A percentile compares a stretch with the other conserved stretches of the same genome.
Conservation (phyloP, 2,113 vertebrate species). For the Peromyscus polionotus region DNA sequence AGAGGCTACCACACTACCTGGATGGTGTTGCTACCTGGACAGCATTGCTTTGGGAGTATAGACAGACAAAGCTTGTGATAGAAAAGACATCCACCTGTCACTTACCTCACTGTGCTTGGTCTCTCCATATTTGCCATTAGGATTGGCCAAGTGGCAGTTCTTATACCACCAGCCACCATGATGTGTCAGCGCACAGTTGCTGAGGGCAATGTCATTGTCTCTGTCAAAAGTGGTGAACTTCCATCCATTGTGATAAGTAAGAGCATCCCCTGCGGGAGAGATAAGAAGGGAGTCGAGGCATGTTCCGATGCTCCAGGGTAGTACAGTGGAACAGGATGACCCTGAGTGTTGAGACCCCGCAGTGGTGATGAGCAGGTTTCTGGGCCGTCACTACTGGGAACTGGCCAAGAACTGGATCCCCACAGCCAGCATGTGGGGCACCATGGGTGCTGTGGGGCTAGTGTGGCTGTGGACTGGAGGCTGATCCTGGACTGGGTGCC, state of each 20-base stretch:
- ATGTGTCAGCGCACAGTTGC: constrained; percentile 93
- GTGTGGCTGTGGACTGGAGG: constrained; percentile 94
- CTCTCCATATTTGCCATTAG: constrained; percentile 92
- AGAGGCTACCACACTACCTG: too few relatives aligned
- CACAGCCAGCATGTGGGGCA: constrained; percentile 89
- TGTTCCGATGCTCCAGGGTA: background rate
- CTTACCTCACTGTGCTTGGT: constrained; percentile 93
- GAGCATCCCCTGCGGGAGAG: constrained; percentile 90
- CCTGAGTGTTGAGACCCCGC: background rate
- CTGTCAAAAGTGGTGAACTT: constrained; percentile 92
- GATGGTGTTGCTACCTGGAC: background rate
- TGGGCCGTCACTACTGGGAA: background rate
- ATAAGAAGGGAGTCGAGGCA: background rate
- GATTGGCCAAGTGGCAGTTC: constrained; percentile 95
- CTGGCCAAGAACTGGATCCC: constrained; percentile 86
- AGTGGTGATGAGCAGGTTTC: background rate
- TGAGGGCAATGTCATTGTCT: constrained; percentile 94
- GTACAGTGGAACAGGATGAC: background rate
- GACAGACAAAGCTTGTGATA: background rate
- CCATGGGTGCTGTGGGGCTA: constrained; percentile 87
- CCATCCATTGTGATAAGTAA: constrained; percentile 93
- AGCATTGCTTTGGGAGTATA: too few relatives aligned
- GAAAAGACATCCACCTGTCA: background rate
- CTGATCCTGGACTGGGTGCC: constrained; percentile 94
- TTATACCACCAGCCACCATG: constrained; percentile 94